Conservation (phyloP, 2,113 vertebrate genomes). For the Pitta sordida region DNA sequence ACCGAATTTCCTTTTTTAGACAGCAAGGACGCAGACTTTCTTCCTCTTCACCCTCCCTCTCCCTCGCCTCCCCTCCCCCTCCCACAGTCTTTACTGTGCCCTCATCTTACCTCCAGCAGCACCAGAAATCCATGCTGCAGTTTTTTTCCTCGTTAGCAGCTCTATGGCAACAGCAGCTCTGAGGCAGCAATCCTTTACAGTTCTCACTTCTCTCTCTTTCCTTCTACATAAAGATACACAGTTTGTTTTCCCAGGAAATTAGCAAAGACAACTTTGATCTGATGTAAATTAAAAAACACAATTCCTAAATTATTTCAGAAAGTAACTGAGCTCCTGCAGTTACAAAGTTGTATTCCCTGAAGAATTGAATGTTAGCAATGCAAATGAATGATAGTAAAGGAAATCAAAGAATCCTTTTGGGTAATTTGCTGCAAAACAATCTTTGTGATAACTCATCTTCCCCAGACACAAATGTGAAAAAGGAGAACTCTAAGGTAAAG, state of each 20-base stretch:
- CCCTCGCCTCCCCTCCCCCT: conserved; percentile 41
- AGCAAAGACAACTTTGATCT: not conserved
- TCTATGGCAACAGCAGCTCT: conserved; percentile 52
- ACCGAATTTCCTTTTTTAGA: conserved; percentile 63
- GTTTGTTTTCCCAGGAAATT: not conserved
- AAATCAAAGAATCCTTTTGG: not conserved
- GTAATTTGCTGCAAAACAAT: not conserved
- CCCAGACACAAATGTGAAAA: not conserved
- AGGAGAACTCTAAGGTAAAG: not conserved
- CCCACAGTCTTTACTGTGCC: conserved; percentile 33
- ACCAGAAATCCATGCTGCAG: conserved; percentile 53
- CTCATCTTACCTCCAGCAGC: conserved; percentile 56
- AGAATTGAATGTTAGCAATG: not conserved
- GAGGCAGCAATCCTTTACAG: conserved; percentile 10
- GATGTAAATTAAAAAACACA: not conserved
- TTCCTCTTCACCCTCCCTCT: conserved; percentile 44
- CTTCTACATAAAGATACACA: not conserved
- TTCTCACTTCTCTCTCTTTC: not conserved
- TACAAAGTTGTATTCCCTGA: not conserved
- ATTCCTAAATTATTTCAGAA: not conserved
- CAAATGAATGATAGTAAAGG: not conserved
- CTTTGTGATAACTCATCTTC: not conserved
- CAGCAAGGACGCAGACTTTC: conserved; percentile 47
- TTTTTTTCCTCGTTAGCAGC: conserved; percentile 27
- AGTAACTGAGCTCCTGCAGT: not conserved